phyloP scores from a whole-genome alignment of 2,797 vertebrate species.

The Sphenopsis melanotis region DNA sequence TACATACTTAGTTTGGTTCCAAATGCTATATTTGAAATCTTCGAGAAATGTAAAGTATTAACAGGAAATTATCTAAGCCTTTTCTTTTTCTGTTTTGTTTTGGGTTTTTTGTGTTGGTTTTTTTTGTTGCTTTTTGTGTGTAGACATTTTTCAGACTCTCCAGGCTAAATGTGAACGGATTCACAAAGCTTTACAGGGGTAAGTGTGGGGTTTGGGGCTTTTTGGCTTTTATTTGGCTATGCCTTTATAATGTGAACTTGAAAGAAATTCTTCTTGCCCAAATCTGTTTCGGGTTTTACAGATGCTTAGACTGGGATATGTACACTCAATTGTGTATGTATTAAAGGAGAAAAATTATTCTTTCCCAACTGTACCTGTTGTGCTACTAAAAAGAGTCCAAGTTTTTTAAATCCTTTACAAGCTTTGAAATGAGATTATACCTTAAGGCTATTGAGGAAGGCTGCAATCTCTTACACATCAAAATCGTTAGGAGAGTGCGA shows the following conservation, averaged over 20 bases:
- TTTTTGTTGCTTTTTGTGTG: background rate
- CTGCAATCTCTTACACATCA: background rate
- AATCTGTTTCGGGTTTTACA: background rate
- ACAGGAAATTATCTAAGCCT: background rate
- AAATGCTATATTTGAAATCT: background rate
- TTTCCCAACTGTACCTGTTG: background rate
- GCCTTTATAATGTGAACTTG: background rate
- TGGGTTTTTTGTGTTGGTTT: background rate
- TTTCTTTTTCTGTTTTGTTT: background rate
- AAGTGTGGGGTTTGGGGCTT: conserved; percentile 28
- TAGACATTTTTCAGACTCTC: conserved; percentile 87
- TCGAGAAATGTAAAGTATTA: background rate
- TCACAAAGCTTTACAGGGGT: conserved; percentile 87
- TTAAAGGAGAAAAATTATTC: background rate
- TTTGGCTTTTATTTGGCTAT: background rate
- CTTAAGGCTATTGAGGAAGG: background rate
- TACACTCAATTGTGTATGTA: background rate
- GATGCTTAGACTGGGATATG: background rate
- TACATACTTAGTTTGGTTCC: background rate
- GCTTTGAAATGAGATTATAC: background rate
- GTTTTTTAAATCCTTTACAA: background rate
- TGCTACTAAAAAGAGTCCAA: background rate
- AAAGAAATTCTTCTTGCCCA: background rate
- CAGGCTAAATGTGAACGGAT: conserved; percentile 84
- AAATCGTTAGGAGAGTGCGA: background rate